phyloP scores from a whole-genome alignment of 2,113 vertebrate species.

The Petaurus breviceps region DNA sequence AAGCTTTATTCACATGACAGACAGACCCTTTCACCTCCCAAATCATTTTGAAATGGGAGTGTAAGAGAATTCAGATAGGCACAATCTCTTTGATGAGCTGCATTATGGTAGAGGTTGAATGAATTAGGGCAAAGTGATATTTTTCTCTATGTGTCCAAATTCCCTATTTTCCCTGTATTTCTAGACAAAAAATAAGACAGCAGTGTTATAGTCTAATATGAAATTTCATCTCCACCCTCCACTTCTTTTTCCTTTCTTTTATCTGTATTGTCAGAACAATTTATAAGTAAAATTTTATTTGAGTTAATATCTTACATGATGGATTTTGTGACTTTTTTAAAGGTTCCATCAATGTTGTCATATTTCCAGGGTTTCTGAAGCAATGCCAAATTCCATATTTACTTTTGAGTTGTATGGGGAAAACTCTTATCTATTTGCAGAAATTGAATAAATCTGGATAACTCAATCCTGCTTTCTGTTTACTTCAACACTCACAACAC shows the following conservation, averaged over 20 bases:
- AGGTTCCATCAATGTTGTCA: background rate
- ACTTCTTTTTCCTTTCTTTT: background rate
- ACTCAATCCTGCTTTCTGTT: background rate
- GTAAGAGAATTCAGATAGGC: no score
- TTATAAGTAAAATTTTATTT: slow-evolving; percentile 20
- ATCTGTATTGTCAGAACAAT: background rate
- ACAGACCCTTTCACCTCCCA: background rate
- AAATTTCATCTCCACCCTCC: background rate
- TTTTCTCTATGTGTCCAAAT: background rate
- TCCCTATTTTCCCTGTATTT: background rate
- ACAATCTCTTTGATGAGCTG: no score
- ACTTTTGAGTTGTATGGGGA: background rate
- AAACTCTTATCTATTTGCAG: background rate
- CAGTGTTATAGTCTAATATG: background rate
- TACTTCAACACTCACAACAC: slow-evolving; percentile 50
- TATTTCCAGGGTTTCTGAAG: background rate
- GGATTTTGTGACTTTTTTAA: background rate
- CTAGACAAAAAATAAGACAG: background rate
- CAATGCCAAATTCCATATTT: background rate
- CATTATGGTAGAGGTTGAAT: no score
- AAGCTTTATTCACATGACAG: background rate
- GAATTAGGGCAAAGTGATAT: no score
- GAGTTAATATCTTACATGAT: background rate
- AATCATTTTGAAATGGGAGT: background rate
- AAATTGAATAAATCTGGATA: background rate